phyloP scores from a whole-genome alignment of 2,113 vertebrate genomes.

The Cheirogaleus medius region DNA sequence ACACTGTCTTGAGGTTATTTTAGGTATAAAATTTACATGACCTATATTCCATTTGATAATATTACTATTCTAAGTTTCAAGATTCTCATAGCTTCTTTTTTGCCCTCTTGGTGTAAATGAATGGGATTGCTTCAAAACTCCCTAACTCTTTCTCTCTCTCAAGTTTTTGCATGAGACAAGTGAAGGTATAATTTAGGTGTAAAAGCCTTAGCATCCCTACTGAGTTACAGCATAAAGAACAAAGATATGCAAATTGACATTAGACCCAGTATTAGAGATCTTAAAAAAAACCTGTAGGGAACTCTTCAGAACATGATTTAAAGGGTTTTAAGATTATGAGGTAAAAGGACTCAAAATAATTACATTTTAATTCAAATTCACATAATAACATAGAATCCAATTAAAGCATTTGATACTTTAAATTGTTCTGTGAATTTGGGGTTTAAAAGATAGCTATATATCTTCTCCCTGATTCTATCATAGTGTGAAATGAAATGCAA shows the following conservation, averaged over 20 bases:
- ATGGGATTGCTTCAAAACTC: not conserved
- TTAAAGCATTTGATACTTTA: not conserved
- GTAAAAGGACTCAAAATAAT: not conserved
- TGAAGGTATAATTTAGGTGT: not conserved
- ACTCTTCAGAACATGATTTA: not conserved
- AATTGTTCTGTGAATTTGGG: not conserved
- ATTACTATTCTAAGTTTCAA: not conserved
- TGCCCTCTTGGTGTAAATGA: not conserved
- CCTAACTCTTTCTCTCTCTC: not conserved
- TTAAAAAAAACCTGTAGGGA: not conserved
- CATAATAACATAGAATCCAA: not conserved
- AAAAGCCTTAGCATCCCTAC: not conserved
- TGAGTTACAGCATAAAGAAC: not conserved
- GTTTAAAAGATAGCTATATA: not conserved
- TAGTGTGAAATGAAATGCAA: not conserved
- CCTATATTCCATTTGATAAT: not conserved
- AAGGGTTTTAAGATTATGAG: not conserved
- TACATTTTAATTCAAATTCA: not conserved
- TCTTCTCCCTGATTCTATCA: not conserved
- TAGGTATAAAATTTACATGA: not conserved
- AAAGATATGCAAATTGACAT: not conserved
- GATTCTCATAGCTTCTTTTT: not conserved
- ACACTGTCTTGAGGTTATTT: not conserved
- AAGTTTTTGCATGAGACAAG: not conserved
- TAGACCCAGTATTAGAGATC: not conserved